Base-by-base conservation (phyloP, 2,113 vertebrate species). In the Ahaetulla prasina region DNA sequence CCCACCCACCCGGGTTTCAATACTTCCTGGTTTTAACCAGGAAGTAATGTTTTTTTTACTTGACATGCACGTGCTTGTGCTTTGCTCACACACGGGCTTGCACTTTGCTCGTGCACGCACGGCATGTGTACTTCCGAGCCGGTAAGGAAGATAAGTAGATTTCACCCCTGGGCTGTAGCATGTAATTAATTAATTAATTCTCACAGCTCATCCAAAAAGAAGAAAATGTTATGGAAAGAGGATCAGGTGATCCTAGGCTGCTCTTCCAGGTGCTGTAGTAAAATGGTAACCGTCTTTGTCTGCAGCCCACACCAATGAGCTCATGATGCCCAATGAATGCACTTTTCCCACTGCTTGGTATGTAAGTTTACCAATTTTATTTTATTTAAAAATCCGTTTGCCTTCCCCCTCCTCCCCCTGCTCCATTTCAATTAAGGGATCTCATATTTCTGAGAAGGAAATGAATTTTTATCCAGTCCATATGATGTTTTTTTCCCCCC, bases 391-490 rank as follows among this genome's bases (percentile, higher is more conserved):
- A 74, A 95, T 93, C 23, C 50, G 8, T 89, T 93, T 95, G 22
- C 50, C 25, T 12, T 23, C 52, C 27, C 35, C n/a, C n/a, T n/a
- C n/a, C 9, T 25, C 0, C n/a, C 3, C 23, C 45, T 93, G 6
- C 25, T 92, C 93, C 93, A 16, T 27, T 94, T 92, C 6, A 68
- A 0, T 30, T 74, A 92, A 53, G 89, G 23, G 35, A n/a, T 93
- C 60, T 88, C 52, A 25, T 88, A 39, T 94, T 96, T 93, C 93
- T 94, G 94, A 84, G 16, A 93, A 94, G 89, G 85, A 95, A 95
- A 94, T 94, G 0, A 96, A 30, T 94, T 90, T 89, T 93, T 96
- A 94, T 94, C 87, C 89, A 89, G 3, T 63, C 63, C 85, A 27
- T 94, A 92, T 87, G 91, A 45, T 95, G 50, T 92, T 57, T 84